These are phyloP conservation scores for Mohoua ochrocephala DNA, from an alignment of 2,113 vertebrate genomes.

Conservation along the genomic window DNA sequence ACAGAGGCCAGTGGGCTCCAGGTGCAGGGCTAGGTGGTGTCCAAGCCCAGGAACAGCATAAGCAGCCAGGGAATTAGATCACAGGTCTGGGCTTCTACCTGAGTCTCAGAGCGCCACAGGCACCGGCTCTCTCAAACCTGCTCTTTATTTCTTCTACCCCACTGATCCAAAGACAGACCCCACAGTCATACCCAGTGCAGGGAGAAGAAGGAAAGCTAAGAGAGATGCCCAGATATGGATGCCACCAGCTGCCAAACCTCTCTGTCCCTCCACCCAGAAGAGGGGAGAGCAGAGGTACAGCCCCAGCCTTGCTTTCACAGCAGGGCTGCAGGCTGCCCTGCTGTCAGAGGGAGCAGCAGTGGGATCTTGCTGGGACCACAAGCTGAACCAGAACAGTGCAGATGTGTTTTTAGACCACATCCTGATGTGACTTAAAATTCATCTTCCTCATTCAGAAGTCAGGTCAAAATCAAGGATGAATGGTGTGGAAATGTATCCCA, in stretches of 20 bases:
- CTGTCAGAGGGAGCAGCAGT: background rate
- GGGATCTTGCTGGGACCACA: background rate
- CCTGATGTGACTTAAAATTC: background rate
- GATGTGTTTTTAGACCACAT: background rate
- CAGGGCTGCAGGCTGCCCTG: background rate
- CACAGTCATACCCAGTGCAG: background rate
- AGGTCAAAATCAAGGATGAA: background rate
- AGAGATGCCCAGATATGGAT: background rate
- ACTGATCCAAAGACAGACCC: background rate
- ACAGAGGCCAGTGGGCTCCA: background rate
- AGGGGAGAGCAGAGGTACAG: background rate
- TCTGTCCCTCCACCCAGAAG: background rate
- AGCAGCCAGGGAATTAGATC: background rate
- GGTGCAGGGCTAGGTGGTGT: background rate
- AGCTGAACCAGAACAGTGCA: background rate
- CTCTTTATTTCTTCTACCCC: background rate
- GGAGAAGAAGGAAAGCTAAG: background rate
- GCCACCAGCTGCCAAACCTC: background rate
- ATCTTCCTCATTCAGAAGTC: background rate
- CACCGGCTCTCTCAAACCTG: background rate
- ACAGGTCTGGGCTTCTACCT: background rate
- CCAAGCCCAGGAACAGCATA: background rate
- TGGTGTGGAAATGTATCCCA: background rate
- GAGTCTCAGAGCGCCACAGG: background rate
- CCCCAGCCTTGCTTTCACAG: background rate